Base-by-base conservation (phyloP, 30 jellyfish, hydroid and myxozoan genomes). In the Cassiopea andromeda region DNA sequence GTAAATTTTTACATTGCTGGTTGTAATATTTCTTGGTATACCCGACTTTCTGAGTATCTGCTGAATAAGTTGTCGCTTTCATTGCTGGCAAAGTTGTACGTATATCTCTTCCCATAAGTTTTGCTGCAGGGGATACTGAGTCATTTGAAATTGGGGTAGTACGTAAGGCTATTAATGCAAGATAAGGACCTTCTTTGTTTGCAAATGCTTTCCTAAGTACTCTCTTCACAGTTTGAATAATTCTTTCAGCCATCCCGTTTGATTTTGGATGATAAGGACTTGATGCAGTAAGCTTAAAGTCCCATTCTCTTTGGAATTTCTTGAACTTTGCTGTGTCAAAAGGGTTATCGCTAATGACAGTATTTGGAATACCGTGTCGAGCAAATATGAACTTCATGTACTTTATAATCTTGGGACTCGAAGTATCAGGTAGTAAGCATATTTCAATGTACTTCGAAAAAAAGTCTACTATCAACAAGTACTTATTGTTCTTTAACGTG, bases 191-290 rank as follows among this genome's bases (percentile, higher is more conserved):
- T 50, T 79, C 88, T 49, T 79, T 79, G 88, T 13, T 79, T 79
- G 78, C 76, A 50, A 9, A 50, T 50, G 64, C 64, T 50, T 50
- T 50, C 64, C 9, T 1, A 13, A 76, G 85, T 76, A 44, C 75
- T 76, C 72, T 76, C 72, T 76, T 76, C 43, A 76, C 60, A 1
- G 43, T 76, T 50, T 76, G 85, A 76, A 76, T 79, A 46, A 2
- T 79, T 45, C 88, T 79, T 79, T 79, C 84, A 79, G 88, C 88
- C 77, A 48, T 59, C 82, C 78, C 78, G 2, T 79, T 50, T 16
- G 64, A 48, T 16, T 79, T 79, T 79, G 88, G 77, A 79, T 79
- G 82, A 79, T 46, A 79, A 79, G 88, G 88, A 79, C 77, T 79
- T 79, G 88, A 2, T 50, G 64, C 9, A 50, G 64, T 50, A 5